Conservation (phyloP, 53 echinoderm and acorn worm genomes). For the Astropecten irregularis region DNA sequence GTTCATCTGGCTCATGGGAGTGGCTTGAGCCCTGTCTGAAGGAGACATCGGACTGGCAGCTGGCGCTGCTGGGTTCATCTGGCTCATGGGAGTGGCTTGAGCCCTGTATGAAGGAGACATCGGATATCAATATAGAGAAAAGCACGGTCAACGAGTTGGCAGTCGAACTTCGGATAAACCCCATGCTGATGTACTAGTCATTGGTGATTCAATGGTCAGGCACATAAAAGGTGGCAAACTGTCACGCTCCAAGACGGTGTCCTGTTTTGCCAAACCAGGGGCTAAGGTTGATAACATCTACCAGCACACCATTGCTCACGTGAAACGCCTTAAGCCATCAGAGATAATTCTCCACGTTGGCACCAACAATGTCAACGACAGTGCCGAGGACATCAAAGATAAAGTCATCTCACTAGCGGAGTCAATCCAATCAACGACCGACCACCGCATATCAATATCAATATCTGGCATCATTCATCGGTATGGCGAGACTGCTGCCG, state of each 20-base stretch:
- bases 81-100: too few species aligned
- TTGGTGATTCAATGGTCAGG: neutral
- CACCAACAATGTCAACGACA: too few species aligned
- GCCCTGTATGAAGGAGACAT: too few species aligned
- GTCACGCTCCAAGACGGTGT: neutral
- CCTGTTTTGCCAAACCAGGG: neutral
- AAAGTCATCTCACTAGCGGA: neutral
- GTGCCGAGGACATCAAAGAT: neutral
- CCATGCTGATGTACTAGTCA: too few species aligned
- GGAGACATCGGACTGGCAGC: too few species aligned
- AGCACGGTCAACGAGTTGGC: too few species aligned
- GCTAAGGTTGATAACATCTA: neutral
- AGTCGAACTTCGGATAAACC: too few species aligned
- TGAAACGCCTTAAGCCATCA: neutral
- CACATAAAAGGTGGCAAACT: neutral
- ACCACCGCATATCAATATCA: neutral
- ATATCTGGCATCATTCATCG: neutral
- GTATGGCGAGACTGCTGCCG: neutral
- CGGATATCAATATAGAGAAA: too few species aligned
- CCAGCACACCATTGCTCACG: neutral
- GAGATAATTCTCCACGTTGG: too few species aligned
- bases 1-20: too few species aligned
- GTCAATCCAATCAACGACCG: neutral
- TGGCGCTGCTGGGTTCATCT: too few species aligned
- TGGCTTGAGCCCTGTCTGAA: too few species aligned